Conservation (phyloP, 2,888 invertebrate species). For the Pimpla rufipes region DNA sequence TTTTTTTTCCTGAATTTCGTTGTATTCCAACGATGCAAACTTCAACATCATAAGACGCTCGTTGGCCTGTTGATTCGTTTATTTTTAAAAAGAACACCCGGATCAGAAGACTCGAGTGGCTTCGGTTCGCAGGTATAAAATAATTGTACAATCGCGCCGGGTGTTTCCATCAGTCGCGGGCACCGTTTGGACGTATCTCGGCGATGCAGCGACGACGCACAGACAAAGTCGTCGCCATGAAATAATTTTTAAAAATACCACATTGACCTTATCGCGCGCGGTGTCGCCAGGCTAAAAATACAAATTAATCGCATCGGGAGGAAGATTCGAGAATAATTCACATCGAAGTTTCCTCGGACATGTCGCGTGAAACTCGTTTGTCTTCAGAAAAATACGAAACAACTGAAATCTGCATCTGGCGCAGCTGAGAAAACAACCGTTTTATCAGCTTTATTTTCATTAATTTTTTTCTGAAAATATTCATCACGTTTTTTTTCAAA, state of each 20-base stretch:
- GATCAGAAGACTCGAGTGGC: too few species aligned
- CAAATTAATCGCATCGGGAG: not conserved
- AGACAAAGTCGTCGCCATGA: not conserved
- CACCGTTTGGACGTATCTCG: not conserved
- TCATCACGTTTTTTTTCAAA: too few species aligned
- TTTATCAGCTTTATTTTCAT: too few species aligned
- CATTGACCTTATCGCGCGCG: not conserved
- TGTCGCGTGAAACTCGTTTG: not conserved
- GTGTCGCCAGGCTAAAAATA: slow-evolving; percentile 14
- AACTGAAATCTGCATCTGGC: not conserved
- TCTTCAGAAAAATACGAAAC: not conserved
- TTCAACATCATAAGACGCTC: too few species aligned
- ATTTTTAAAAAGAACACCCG: too few species aligned
- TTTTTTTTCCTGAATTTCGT: too few species aligned
- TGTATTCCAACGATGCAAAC: too few species aligned
- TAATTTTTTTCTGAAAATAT: too few species aligned
- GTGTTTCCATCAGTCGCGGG: not conserved
- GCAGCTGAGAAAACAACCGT: not conserved
- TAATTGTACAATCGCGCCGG: too few species aligned
- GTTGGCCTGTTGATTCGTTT: too few species aligned
- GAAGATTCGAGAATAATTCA: not conserved
- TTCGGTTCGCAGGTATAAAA: too few species aligned
- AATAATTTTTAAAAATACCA: not conserved
- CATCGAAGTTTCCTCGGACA: not conserved
- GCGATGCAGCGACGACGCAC: not conserved